These are phyloP conservation scores for Onychorhynchus coronatus DNA, from an alignment of 2,113 vertebrate genomes.

Conservation along the genomic window DNA sequence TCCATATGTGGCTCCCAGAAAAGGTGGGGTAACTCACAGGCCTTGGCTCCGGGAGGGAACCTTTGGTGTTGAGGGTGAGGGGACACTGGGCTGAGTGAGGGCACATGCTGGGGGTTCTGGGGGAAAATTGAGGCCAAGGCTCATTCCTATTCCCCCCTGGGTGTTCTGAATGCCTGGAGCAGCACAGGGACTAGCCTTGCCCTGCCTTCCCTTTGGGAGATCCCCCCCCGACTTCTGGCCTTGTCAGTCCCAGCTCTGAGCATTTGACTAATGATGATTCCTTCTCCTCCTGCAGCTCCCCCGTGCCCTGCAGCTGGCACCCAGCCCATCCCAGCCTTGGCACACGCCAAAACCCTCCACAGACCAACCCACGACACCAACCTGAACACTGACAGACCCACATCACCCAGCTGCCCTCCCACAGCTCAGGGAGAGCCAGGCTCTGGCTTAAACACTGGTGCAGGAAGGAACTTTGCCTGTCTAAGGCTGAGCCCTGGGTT, in stretches of 20 bases:
- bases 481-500: not conserved
- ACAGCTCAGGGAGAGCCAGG: not conserved
- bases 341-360: rapidly evolving
- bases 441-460: not conserved
- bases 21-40: not conserved
- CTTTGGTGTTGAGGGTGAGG: not conserved
- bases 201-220: not conserved
- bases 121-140: not conserved
- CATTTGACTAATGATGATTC: rapidly evolving
- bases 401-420: not conserved
- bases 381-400: rapidly evolving
- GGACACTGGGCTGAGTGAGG: not conserved
- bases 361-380: not conserved
- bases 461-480: not conserved
- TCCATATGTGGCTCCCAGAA: not conserved
- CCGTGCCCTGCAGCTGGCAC: not conserved
- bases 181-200: not conserved
- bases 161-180: not conserved
- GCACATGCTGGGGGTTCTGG: rapidly evolving
- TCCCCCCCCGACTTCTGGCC: not conserved
- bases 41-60: not conserved
- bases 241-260: not conserved
- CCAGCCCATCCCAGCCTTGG: not conserved
- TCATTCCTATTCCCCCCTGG: not conserved
- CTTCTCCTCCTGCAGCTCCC: not conserved